These are phyloP conservation scores for Cyanoramphus novaezelandiae DNA, from an alignment of 2,113 vertebrate species.

Conservation along the genomic window DNA sequence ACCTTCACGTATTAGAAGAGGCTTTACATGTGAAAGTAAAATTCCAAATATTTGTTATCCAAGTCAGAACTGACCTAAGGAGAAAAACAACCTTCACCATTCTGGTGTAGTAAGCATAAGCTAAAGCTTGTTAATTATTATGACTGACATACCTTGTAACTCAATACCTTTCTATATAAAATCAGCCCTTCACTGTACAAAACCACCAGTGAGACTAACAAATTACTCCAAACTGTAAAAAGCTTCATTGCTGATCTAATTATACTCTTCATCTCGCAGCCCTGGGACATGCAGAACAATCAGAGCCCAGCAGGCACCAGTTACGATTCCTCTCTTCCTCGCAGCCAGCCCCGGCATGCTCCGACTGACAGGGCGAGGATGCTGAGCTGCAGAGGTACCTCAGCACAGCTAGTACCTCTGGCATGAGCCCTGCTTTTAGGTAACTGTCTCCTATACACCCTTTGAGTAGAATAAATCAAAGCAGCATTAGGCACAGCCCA, in stretches of 20 bases:
- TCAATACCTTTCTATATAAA: not conserved
- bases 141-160: not conserved
- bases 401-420: not conserved
- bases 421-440: not conserved
- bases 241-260: slow-evolving; percentile 33
- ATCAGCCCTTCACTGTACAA: not conserved
- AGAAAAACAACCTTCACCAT: not conserved
- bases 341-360: not conserved
- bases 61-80: not conserved
- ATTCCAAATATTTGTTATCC: not conserved
- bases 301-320: not conserved
- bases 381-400: fast-evolving
- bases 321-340: not conserved
- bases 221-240: not conserved
- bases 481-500: not conserved
- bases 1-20: not conserved
- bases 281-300: slow-evolving; percentile 14
- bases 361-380: fast-evolving
- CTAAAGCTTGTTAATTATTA: not conserved
- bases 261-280: not conserved
- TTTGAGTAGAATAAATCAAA: not conserved
- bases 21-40: not conserved
- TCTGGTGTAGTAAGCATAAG: not conserved
- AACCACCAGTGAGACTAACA: not conserved
- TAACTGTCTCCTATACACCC: not conserved